These are phyloP conservation scores for Tenthredo distinguenda DNA, from an alignment of 2,888 invertebrate species.

Conservation along the genomic window DNA sequence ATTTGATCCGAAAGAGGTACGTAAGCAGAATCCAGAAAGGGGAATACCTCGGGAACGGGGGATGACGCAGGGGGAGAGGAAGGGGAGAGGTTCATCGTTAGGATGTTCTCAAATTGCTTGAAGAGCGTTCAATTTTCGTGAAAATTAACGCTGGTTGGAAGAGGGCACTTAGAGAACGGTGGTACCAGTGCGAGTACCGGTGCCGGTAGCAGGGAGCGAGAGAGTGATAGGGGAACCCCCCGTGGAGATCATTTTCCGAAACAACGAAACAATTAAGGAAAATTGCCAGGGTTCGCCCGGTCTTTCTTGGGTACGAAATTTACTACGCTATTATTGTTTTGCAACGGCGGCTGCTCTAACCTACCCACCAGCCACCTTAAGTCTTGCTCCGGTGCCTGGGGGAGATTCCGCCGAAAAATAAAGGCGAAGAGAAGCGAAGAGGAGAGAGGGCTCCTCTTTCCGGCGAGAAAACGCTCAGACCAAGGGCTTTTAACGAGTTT, in stretches of 20 bases:
- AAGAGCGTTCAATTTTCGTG: slow-evolving; percentile 49
- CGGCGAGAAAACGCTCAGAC: background rate
- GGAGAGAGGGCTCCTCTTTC: slow-evolving; percentile 18
- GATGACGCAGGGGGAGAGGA: background rate
- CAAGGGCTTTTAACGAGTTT: slow-evolving; percentile 18
- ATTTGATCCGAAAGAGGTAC: slow-evolving; percentile 36
- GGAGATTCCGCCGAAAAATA: background rate
- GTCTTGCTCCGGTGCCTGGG: slow-evolving; percentile 14
- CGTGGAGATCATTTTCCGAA: slow-evolving; percentile 49
- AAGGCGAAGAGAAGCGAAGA: slow-evolving; percentile 30
- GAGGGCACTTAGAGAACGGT: slow-evolving; percentile 8
- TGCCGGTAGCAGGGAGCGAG: background rate
- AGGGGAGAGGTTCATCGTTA: slow-evolving; percentile 30
- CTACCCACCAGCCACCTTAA: slow-evolving; percentile 41
- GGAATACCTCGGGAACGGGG: background rate
- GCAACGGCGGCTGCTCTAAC: slow-evolving; percentile 40
- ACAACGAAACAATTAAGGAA: slow-evolving; percentile 55
- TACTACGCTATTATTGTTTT: slow-evolving; percentile 52
- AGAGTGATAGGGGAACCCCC: slow-evolving; percentile 26
- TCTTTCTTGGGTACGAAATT: slow-evolving; percentile 45
- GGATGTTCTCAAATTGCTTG: slow-evolving; percentile 50
- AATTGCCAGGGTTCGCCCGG: slow-evolving; percentile 48
- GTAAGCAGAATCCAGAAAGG: slow-evolving; percentile 7
- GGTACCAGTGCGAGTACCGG: background rate
- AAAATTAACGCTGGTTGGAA: slow-evolving; percentile 39